phyloP scores from a whole-genome alignment of 2,113 vertebrate species.

The Sturnira hondurensis region DNA sequence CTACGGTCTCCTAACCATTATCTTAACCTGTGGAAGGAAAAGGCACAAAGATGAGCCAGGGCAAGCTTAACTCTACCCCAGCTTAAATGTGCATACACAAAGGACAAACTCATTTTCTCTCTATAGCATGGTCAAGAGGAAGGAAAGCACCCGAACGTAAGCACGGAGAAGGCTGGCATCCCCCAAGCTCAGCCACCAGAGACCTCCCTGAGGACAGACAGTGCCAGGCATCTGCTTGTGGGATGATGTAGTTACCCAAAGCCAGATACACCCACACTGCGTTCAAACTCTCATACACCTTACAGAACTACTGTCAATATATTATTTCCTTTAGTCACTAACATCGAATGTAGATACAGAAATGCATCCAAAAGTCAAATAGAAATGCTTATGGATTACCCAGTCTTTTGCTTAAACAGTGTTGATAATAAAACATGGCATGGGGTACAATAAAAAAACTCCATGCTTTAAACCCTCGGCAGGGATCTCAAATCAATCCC shows the following conservation, averaged over 20 bases:
- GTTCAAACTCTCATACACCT: background rate
- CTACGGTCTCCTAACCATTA: fast-evolving
- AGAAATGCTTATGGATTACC: background rate
- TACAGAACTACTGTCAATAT: background rate
- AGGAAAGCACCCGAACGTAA: background rate
- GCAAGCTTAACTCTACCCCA: background rate
- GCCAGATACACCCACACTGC: background rate
- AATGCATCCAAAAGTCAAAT: background rate
- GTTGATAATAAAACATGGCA: conserved; percentile 6
- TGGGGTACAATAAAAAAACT: background rate
- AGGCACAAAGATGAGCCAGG: background rate
- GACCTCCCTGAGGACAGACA: background rate
- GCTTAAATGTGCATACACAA: background rate
- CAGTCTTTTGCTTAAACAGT: background rate
- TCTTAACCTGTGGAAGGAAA: background rate
- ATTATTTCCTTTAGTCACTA: background rate
- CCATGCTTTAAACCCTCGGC: background rate
- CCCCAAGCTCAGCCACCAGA: background rate
- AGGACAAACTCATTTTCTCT: background rate
- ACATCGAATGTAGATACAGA: background rate
- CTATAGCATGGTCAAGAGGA: background rate
- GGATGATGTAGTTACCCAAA: background rate
- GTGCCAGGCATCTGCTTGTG: background rate
- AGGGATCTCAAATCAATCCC: background rate
- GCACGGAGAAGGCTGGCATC: background rate